Base-by-base conservation (phyloP, 2,888 invertebrate species). In the Bombylius major region DNA sequence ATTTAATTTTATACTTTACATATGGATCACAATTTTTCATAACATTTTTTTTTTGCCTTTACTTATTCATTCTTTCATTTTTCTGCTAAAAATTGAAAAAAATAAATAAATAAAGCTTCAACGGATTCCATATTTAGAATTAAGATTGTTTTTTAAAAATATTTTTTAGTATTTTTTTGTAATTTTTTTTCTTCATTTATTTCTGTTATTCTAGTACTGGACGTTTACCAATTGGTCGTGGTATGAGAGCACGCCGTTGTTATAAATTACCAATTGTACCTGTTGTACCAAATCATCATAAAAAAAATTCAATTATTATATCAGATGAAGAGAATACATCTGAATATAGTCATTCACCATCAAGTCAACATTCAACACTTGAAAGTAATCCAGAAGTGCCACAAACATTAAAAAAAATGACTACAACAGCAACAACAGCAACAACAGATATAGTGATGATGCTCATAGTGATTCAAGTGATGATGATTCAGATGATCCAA, bases 261-360 rank as follows among this genome's bases (percentile, higher is more conserved):
- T 68, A 80, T 55, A 82, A 72, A 76, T 76, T 65, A 69, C 78
- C 63, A 60, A 67, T 54, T 59, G 67, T 62, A 63, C 65, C 69
- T 67, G 69, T 67, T 74, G 76, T 67, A 51, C 62, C 66, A 56
- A 67, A 67, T 60, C 64, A 67, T 62, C 65, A 70, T 50, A 70
- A 71, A 57, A 68, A 70, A 12, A 76, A 75, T 58, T 77, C 78
- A 32, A 72, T 73, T 46, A 71, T 78, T 53, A 75, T 77, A 44
- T 83, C 83, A 0, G 84, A 84, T 65, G 84, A 87, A 69, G 87
- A 86, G 65, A 86, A 87, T 68, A 86, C 86, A 54, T 87, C 86
- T 45, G 87, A 87, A 72, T 84, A 84, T 71, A 83, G 83, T 67
- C 82, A 79, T 66, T 81, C 82, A 54, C 82, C 83, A 59, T 83